phyloP scores from a whole-genome alignment of 2,797 vertebrate species.

The Champsocephalus gunnari region DNA sequence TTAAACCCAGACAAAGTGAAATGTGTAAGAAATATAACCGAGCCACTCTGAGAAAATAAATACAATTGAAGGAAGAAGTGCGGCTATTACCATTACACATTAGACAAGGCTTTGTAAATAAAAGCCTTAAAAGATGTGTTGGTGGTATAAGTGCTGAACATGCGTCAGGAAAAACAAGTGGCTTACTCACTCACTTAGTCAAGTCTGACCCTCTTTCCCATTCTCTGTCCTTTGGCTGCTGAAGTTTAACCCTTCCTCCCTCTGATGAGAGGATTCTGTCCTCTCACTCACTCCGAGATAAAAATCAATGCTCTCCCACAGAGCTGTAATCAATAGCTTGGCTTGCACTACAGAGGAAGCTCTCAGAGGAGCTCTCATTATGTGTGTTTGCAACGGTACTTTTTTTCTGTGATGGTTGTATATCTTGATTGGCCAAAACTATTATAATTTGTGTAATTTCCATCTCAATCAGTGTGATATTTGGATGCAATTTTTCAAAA shows the following conservation, averaged over 20 bases:
- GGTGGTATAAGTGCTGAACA: conserved; percentile 19
- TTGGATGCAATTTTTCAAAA: neutral
- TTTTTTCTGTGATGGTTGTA: conserved; percentile 36
- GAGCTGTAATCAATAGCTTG: conserved; percentile 65
- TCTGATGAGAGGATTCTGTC: conserved; percentile 54
- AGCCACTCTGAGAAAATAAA: neutral
- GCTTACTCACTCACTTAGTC: conserved; percentile 40
- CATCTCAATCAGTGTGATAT: conserved; percentile 1
- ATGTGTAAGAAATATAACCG: neutral
- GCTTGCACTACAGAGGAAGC: conserved; percentile 46
- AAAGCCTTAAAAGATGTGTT: conserved; percentile 2
- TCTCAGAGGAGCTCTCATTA: conserved; percentile 58
- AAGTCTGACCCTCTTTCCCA: conserved; percentile 48
- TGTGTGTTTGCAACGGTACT: conserved; percentile 38
- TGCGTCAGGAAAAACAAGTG: conserved; percentile 38
- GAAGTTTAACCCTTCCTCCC: conserved; percentile 42
- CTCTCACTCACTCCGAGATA: conserved; percentile 54
- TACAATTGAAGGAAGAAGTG: neutral
- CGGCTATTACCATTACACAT: conserved; percentile 4
- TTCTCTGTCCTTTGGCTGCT: conserved; percentile 38
- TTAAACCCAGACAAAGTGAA: too few relatives aligned
- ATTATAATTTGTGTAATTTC: conserved; percentile 30
- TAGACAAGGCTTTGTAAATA: conserved; percentile 5
- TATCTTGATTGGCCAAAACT: conserved; percentile 44
- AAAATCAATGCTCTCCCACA: conserved; percentile 73